A percentile compares a stretch with the other conserved stretches of the same genome.
Conservation (phyloP, 2,797 vertebrate genomes). For the Rousettus madagascariensis region DNA sequence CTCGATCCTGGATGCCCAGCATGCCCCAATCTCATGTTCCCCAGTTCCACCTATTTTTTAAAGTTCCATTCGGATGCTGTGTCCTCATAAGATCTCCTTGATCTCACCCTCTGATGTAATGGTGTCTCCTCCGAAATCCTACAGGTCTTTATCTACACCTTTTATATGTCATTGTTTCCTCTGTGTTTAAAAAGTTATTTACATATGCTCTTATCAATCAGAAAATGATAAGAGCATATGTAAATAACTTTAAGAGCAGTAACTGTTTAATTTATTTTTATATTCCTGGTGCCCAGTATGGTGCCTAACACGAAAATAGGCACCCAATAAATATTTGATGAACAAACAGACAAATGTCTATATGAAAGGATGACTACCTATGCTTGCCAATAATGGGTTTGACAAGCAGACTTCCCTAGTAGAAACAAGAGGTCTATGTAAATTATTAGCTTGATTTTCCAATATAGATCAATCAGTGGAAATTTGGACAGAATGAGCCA, state of each 20-base stretch:
- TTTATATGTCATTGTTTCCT: neutral
- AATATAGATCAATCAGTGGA: neutral
- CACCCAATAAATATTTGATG: neutral
- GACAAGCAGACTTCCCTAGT: neutral
- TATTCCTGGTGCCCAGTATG: neutral
- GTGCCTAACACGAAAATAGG: constrained; percentile 14
- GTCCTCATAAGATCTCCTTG: neutral
- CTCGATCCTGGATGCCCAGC: neutral
- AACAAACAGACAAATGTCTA: neutral
- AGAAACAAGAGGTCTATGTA: neutral
- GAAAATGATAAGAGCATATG: no score
- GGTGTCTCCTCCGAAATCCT: neutral
- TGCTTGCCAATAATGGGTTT: neutral
- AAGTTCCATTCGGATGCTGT: neutral
- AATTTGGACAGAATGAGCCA: neutral
- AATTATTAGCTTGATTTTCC: constrained; percentile 40
- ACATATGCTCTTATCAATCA: neutral
- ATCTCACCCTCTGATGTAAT: neutral
- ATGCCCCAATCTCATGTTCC: neutral
- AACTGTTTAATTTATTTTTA: neutral
- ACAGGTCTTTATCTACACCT: neutral
- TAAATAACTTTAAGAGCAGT: neutral
- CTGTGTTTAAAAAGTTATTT: constrained; percentile 29
- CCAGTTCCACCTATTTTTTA: neutral
- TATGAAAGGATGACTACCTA: neutral